Percentiles rank a stretch among this genome's conserved stretches.
Evolutionary conservation across 2,888 invertebrate species (phyloP).

Genomic region (Apotomis betuletana): DNA sequence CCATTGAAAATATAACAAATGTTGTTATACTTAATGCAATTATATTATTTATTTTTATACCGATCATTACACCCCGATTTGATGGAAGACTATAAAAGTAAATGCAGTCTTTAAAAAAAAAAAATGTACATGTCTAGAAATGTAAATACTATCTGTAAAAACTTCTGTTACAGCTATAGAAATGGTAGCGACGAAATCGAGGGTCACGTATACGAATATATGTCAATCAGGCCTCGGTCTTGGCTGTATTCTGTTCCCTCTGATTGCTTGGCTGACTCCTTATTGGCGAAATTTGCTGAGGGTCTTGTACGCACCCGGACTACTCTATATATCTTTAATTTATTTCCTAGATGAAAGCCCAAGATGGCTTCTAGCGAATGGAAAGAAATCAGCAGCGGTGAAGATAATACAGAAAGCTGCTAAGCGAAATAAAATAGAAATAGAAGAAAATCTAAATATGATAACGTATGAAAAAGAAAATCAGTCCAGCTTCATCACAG

Average conservation of each 20-base stretch:
- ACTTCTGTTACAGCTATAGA: slow-evolving; percentile 64
- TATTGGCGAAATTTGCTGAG: slow-evolving; percentile 88
- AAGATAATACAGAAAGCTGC: slow-evolving; percentile 85
- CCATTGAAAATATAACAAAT: no score
- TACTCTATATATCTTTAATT: slow-evolving; percentile 86
- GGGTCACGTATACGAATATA: slow-evolving; percentile 60
- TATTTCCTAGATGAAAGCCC: slow-evolving; percentile 89
- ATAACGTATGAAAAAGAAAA: slow-evolving; percentile 55
- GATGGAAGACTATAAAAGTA: slow-evolving; percentile 54
- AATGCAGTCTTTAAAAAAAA: no score
- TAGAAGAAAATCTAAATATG: slow-evolving; percentile 60
- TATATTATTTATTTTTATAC: no score
- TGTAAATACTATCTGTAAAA: no score
- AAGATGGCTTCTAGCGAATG: slow-evolving; percentile 90
- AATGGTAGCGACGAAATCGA: slow-evolving; percentile 65
- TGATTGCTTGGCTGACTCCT: slow-evolving; percentile 71
- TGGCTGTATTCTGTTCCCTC: slow-evolving; percentile 58
- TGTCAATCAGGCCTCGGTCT: slow-evolving; percentile 49
- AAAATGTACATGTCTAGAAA: no score
- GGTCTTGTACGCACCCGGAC: slow-evolving; percentile 86
- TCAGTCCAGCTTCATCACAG: slow-evolving; percentile 51
- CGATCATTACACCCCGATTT: slow-evolving; percentile 37
- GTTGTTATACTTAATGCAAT: no score
- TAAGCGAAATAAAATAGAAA: slow-evolving; percentile 63
- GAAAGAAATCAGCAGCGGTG: slow-evolving; percentile 85